Evolutionary conservation across 2,113 vertebrate species (phyloP).

Genomic region (Stigmatopora argus): DNA sequence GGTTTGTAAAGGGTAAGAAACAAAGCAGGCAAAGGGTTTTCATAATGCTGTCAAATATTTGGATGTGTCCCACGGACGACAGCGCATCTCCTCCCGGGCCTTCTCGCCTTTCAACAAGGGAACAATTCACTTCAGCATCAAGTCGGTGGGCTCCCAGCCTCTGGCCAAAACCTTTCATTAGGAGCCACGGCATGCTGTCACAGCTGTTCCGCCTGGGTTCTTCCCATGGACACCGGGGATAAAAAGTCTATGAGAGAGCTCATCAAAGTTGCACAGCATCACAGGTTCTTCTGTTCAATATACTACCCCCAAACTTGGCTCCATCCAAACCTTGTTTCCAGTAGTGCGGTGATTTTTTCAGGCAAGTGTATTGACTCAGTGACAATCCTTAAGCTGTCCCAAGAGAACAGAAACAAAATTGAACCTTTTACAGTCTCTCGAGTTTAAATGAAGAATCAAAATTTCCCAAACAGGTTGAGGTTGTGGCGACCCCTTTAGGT

Average conservation of each 20-base stretch:
- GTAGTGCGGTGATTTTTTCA: not conserved
- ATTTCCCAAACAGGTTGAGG: no score
- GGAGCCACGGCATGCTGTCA: slow-evolving; percentile 75
- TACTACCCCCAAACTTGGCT: slow-evolving; percentile 27
- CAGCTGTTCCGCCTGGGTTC: slow-evolving; percentile 86
- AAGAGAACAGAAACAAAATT: not conserved
- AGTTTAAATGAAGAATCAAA: no score
- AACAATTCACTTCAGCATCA: slow-evolving; percentile 95
- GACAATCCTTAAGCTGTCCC: not conserved
- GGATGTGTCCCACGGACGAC: slow-evolving; percentile 97
- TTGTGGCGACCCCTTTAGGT: no score
- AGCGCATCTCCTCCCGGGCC: slow-evolving; percentile 90
- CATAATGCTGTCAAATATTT: slow-evolving; percentile 99
- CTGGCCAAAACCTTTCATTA: slow-evolving; percentile 93
- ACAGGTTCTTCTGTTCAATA: slow-evolving; percentile 40
- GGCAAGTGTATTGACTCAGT: not conserved
- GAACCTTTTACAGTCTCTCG: not conserved
- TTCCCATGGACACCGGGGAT: slow-evolving; percentile 85
- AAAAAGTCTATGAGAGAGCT: slow-evolving; percentile 52
- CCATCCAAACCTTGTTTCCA: slow-evolving; percentile 13
- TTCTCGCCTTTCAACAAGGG: slow-evolving; percentile 74
- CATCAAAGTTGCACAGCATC: slow-evolving; percentile 39
- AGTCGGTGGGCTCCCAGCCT: slow-evolving; percentile 87
- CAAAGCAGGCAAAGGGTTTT: slow-evolving; percentile 77
- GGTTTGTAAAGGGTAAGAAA: slow-evolving; percentile 71